Percentiles rank a stretch among this genome's conserved stretches.
Conservation (phyloP, 2,113 vertebrate genomes). For the Alligator sinensis region DNA sequence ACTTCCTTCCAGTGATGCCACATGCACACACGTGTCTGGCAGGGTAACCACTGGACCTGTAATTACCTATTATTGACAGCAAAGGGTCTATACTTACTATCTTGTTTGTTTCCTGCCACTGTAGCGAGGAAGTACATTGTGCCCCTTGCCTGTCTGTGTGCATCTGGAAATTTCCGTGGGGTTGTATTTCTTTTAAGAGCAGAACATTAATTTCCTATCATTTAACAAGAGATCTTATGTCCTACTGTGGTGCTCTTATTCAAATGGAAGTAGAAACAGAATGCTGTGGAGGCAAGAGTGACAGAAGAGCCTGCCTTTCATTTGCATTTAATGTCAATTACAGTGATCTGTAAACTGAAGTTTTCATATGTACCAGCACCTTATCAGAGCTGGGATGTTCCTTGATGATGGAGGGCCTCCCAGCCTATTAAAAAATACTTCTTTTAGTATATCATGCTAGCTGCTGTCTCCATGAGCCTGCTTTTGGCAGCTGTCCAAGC, state of each 20-base stretch:
- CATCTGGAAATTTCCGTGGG: constrained; percentile 57
- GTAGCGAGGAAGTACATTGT: neutral
- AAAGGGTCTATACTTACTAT: neutral
- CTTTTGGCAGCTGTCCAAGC: constrained; percentile 31
- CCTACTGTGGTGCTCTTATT: neutral
- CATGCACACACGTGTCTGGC: neutral
- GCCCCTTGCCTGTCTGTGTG: neutral
- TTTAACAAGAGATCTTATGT: constrained; percentile 42
- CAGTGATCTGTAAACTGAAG: neutral
- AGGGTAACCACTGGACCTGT: neutral
- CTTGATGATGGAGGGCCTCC: constrained; percentile 8
- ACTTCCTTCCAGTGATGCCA: accelerated
- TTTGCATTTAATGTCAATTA: neutral
- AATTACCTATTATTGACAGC: neutral
- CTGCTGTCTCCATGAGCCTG: neutral
- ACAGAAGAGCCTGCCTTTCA: neutral
- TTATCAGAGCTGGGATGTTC: constrained; percentile 6
- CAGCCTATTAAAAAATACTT: constrained; percentile 22
- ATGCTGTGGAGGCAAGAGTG: neutral
- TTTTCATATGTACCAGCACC: neutral
- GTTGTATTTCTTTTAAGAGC: constrained; percentile 16
- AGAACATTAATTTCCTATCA: constrained; percentile 23
- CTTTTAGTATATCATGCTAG: constrained; percentile 53
- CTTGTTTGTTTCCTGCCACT: neutral
- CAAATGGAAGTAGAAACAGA: neutral